A percentile compares a stretch with the other conserved stretches of the same genome.
Conservation (phyloP, 2,113 vertebrate species). For the Xyrauchen texanus region DNA sequence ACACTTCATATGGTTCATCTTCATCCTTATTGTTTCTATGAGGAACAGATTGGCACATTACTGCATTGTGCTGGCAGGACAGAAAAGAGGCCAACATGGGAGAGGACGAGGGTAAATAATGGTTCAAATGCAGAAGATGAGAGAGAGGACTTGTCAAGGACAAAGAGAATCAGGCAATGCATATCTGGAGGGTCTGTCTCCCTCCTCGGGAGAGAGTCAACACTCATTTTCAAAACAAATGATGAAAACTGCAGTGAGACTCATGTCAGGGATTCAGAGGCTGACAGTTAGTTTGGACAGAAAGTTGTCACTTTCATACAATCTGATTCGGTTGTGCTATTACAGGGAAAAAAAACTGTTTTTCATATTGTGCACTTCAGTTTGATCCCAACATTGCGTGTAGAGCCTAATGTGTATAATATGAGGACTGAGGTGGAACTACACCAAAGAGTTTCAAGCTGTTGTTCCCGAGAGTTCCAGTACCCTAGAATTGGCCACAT, state of each 20-base stretch:
- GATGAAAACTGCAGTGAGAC: neutral
- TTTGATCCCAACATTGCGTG: too few species aligned
- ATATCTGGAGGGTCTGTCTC: slow-evolving; percentile 50
- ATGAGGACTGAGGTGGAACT: too few species aligned
- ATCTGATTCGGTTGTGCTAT: neutral
- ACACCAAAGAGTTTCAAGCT: too few species aligned
- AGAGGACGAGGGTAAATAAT: slow-evolving; percentile 7
- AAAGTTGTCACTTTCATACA: neutral
- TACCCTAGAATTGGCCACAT: too few species aligned
- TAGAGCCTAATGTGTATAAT: too few species aligned
- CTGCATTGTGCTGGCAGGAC: neutral
- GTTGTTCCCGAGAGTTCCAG: too few species aligned
- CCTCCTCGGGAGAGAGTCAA: slow-evolving; percentile 51
- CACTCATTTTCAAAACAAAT: slow-evolving; percentile 32
- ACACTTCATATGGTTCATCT: neutral
- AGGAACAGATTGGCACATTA: neutral
- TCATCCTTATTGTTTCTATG: neutral
- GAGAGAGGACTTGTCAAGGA: slow-evolving; percentile 60
- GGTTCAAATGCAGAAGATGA: slow-evolving; percentile 9
- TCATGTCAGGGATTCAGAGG: slow-evolving; percentile 4
- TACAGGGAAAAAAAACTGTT: neutral
- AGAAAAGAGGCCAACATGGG: too few species aligned
- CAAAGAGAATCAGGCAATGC: slow-evolving; percentile 48
- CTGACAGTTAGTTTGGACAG: slow-evolving; percentile 3
- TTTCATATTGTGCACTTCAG: too few species aligned